Base-by-base conservation (phyloP, 2,797 vertebrate genomes). In the Heteromormyrus szaboi region DNA sequence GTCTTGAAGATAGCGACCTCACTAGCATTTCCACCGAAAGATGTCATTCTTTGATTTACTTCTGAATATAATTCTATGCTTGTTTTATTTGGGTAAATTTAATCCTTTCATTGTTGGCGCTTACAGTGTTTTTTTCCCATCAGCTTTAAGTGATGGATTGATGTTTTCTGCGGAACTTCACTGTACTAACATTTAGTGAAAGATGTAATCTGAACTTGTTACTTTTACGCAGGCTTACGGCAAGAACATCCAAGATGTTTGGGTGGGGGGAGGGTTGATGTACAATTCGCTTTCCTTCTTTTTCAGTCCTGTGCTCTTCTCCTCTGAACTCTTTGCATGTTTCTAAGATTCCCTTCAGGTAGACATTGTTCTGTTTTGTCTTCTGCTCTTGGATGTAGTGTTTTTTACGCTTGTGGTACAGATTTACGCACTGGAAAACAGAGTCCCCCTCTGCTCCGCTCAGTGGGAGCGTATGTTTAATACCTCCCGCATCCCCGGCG, bases 401-500 rank as follows among this genome's bases (percentile, higher is more conserved):
- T 53, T 89, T 88, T 91, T 92, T 76, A 76, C 5, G 85, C 79
- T 62, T 92, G 22, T 0, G 44, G 89, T 90, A 8, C 96, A 99
- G 98, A 97, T 97, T 92, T 97, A 95, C 93, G 96, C 99, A 93
- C 44, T 98, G 97, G 97, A 96, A 89, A 98, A 97, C 93, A 97
- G 96, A 85, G 95, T 99, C 92, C 99, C 99, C 0, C 97, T 99
- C 93, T 99, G 99, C 94, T 99, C 99, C 11, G 97, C 98, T 92
- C 99, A 99, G 94, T 99, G 98, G 97, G 99, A 99, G 93, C 95
- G 97, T 88, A 97, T 99, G 97, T 99, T 98, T 96, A 99, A 99
- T 92, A 98, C 98, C 14, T 97, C 96, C 88, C 96, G 99, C 84
- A 89, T 98, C 91, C 98, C 99, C 0, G 97, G 98, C 92, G 93